phyloP scores from a whole-genome alignment of 2,888 invertebrate species.

The Orthosia gracilis region DNA sequence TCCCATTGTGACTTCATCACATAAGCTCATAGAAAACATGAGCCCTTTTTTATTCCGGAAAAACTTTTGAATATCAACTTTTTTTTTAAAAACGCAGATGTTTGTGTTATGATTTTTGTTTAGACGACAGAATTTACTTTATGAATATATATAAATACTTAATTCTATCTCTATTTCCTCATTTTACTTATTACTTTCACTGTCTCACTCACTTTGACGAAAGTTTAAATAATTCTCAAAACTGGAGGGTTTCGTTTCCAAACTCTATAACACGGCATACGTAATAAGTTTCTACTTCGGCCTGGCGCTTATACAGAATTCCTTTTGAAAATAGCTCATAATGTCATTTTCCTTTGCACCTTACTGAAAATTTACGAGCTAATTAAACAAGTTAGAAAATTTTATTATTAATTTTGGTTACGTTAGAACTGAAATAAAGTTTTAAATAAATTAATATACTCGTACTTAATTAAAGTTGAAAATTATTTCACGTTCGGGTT shows the following conservation, averaged over 20 bases:
- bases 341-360: slow-evolving; percentile 36
- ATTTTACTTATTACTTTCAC: neutral
- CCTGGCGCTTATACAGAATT: slow-evolving; percentile 49
- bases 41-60: too few relatives aligned
- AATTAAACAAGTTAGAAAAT: slow-evolving; percentile 23
- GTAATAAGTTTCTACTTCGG: slow-evolving; percentile 50
- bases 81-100: too few relatives aligned
- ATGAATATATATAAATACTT: neutral
- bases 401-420: slow-evolving; percentile 24
- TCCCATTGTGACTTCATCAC: too few relatives aligned
- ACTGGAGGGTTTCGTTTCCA: neutral
- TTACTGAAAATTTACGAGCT: slow-evolving; percentile 44
- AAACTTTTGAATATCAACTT: too few relatives aligned
- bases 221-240: slow-evolving; percentile 33
- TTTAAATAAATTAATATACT: neutral
- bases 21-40: too few relatives aligned
- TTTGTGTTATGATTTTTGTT: too few relatives aligned
- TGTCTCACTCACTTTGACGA: neutral
- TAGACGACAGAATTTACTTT: neutral
- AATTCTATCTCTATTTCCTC: neutral
- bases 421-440: neutral
- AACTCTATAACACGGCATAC: slow-evolving; percentile 44
- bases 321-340: slow-evolving; percentile 55
- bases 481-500: neutral
- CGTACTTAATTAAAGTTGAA: neutral